Evolutionary conservation across 2,797 vertebrate genomes (phyloP), one percentile per base, ranked within the genome.

Genomic region (Cossypha niveicapilla): DNA sequence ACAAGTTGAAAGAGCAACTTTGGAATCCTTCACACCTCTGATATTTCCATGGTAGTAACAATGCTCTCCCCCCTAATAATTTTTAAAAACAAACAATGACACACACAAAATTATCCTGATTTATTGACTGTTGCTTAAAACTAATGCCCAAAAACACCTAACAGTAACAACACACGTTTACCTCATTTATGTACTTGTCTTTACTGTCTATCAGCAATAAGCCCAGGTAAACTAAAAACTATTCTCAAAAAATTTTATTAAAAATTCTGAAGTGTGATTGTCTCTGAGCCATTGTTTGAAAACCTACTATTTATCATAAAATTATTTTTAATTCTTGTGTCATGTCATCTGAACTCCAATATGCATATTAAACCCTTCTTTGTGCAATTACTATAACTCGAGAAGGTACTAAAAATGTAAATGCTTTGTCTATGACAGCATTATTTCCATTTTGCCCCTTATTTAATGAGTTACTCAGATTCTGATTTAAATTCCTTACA

Each of bases 11-110:
- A 99, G 96, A 90, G 99, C 99, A 82, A 97, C 99, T 80, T 87
- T 98, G 94, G 99, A 99, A 84, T 98, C 95, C 77, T 98, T 95
- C 68, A 98, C 96, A 35, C 98, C 98, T 97, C 99, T 98, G 98
- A 99, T 98, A 97, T 97, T 98, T 78, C 99, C 99, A 7, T 99
- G 99, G 96, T 99, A 99, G 96, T 99, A 99, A 95, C 99, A 99
- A 96, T 99, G 99, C 73, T 99, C 99, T 94, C 99, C 99, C 13
- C 99, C 99, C 99, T 99, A 84, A 61, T 63, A 84, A 41, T 71
- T 11, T 92, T 81, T 68, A 66, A 73, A 88, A 88, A 74, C n/a
- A 70, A 90, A 16, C 15, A 88, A 10, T 34, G 37, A 89, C 27
- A 88, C 30, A 63, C 13, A 45, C 13, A 73, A 54, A 65, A 86